phyloP scores from a whole-genome alignment of 1,140 invertebrate species.

The Bombus sibiricus region DNA sequence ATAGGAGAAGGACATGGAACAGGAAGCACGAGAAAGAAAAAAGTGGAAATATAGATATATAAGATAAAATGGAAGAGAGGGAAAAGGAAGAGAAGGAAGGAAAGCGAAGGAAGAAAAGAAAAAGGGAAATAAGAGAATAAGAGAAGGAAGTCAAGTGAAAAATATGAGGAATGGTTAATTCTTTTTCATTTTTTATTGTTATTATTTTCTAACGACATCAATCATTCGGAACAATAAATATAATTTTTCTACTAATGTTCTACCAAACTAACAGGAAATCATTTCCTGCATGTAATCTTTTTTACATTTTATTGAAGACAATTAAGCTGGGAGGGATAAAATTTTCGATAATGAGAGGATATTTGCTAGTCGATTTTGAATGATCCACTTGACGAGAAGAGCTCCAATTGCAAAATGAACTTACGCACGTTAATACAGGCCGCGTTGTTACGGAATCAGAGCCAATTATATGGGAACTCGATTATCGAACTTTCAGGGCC shows the following conservation, averaged over 20 bases:
- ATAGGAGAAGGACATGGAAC: too few relatives aligned
- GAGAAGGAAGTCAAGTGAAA: too few relatives aligned
- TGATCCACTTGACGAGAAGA: not conserved
- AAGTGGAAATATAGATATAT: not conserved
- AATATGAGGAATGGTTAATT: too few relatives aligned
- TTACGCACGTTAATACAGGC: constrained; percentile 36
- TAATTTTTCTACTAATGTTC: too few relatives aligned
- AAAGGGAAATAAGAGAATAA: too few relatives aligned
- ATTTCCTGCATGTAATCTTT: not conserved
- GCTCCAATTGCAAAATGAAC: constrained; percentile 19
- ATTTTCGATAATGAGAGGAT: not conserved
- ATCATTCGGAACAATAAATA: not conserved
- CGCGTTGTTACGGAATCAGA: constrained; percentile 38
- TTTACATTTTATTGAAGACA: not conserved
- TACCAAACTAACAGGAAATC: too few relatives aligned
- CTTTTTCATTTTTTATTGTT: not conserved
- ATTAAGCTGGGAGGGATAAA: not conserved
- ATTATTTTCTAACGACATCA: not conserved
- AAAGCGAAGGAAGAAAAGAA: not conserved
- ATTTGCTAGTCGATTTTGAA: not conserved
- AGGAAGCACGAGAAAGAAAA: too few relatives aligned
- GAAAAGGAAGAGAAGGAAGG: not conserved
- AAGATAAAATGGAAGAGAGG: not conserved
- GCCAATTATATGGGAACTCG: constrained; percentile 55
- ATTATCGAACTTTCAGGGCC: constrained; percentile 52